These are phyloP conservation scores for Erithacus rubecula DNA, from an alignment of 2,797 vertebrate genomes.

Conservation along the genomic window DNA sequence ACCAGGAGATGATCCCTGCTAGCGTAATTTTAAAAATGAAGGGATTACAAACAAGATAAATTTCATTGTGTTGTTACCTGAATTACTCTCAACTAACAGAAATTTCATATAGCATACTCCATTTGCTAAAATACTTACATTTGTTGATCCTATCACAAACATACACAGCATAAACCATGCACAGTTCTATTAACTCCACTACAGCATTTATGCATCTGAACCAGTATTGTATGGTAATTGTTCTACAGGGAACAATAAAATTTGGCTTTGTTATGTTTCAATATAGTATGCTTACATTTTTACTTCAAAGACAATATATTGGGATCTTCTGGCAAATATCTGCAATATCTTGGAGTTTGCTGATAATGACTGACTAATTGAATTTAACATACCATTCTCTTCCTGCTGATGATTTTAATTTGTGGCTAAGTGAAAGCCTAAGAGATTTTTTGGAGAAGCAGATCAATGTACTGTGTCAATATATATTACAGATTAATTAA, in stretches of 20 bases:
- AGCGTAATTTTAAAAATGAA: constrained; percentile 71
- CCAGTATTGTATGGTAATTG: not conserved
- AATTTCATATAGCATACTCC: constrained; percentile 12
- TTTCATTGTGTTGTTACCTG: constrained; percentile 58
- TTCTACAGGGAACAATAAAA: not conserved
- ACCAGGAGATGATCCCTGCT: constrained; percentile 67
- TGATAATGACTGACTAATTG: constrained; percentile 2
- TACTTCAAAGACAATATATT: not conserved
- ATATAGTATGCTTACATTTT: not conserved
- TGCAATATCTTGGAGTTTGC: not conserved
- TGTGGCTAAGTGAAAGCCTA: not conserved
- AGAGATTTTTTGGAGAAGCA: not conserved
- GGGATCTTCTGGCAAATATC: not conserved
- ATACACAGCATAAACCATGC: constrained; percentile 26
- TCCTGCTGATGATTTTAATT: not conserved
- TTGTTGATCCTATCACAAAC: constrained; percentile 29
- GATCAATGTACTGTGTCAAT: not conserved
- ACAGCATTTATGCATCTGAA: not conserved
- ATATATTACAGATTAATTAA: constrained; percentile 7
- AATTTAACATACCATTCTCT: not conserved
- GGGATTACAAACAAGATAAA: constrained; percentile 72
- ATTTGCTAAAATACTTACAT: constrained; percentile 15
- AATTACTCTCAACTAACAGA: constrained; percentile 63
- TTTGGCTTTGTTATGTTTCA: not conserved
- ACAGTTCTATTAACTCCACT: constrained; percentile 27